Percentiles rank a stretch among this genome's conserved stretches.
phyloP scores from a whole-genome alignment of 37 sponge, comb jelly and placozoan genomes.

The Dysidea cf. avara region DNA sequence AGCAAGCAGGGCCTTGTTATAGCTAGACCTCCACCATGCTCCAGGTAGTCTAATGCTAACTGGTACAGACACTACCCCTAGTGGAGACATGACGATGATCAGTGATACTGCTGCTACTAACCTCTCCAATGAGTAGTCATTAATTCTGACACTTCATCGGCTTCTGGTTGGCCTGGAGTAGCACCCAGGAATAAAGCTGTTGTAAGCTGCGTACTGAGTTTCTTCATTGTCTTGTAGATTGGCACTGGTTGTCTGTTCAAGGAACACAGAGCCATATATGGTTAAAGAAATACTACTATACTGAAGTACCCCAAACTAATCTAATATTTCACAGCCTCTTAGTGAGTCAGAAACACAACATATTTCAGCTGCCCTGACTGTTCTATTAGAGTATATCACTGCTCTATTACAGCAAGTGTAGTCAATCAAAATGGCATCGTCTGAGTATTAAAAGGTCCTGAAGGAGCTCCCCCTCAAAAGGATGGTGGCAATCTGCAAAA shows the following conservation, averaged over 20 bases:
- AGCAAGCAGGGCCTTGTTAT: conserved; percentile 67
- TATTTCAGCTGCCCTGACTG: too few species aligned
- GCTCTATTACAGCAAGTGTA: too few species aligned
- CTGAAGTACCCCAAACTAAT: too few species aligned
- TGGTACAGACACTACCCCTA: conserved; percentile 80
- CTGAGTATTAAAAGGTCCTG: too few species aligned
- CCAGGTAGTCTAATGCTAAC: conserved; percentile 58
- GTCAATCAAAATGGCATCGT: too few species aligned
- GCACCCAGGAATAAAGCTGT: conserved; percentile 67
- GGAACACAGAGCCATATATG: not conserved
- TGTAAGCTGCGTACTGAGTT: conserved; percentile 57
- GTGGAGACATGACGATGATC: too few species aligned
- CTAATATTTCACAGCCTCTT: too few species aligned
- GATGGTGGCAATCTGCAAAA: too few species aligned
- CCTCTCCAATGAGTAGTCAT: conserved; percentile 85
- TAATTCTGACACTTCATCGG: conserved; percentile 49
- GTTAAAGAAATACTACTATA: not conserved
- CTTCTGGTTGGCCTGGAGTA: conserved; percentile 25
- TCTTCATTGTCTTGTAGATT: conserved; percentile 72
- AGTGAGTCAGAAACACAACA: too few species aligned
- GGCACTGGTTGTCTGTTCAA: conserved; percentile 25
- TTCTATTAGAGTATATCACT: too few species aligned
- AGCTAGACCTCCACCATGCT: conserved; percentile 58
- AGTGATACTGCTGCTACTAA: too few species aligned
- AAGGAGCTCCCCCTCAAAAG: too few species aligned